A percentile compares a stretch with the other conserved stretches of the same genome.
phyloP scores from a whole-genome alignment of 2,888 invertebrate genomes.

The Sphecodes monilicornis region DNA sequence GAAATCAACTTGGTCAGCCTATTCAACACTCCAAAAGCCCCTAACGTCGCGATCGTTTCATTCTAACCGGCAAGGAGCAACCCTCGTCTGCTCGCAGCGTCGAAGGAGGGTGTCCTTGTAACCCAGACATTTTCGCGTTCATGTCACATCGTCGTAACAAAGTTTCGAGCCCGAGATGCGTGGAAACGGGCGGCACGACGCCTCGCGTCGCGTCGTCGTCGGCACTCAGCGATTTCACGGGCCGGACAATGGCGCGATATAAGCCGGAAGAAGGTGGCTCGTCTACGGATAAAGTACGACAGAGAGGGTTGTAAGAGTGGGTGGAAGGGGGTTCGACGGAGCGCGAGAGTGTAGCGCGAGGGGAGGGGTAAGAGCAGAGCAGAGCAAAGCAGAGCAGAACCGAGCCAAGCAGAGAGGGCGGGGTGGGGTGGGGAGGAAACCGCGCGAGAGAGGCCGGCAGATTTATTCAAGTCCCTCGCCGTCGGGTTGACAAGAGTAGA shows the following conservation, averaged over 20 bases:
- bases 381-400: background rate
- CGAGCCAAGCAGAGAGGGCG: background rate
- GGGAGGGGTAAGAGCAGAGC: background rate
- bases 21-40: background rate
- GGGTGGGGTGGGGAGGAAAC: constrained; percentile 1
- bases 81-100: background rate
- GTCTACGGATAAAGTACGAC: constrained; percentile 49
- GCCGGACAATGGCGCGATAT: constrained; percentile 65
- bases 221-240: constrained; percentile 55
- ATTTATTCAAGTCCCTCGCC: constrained; percentile 83
- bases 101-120: constrained; percentile 32
- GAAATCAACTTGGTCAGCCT: background rate
- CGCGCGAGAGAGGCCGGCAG: constrained; percentile 74
- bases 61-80: background rate
- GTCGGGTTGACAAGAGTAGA: constrained; percentile 83
- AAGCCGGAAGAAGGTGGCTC: constrained; percentile 65
- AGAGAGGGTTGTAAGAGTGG: constrained; percentile 18
- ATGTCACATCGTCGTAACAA: constrained; percentile 54
- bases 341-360: constrained; percentile 6
- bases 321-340: background rate
- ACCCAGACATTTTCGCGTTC: constrained; percentile 44
- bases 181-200: constrained; percentile 53
- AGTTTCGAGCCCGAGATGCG: constrained; percentile 49
- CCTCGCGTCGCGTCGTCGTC: constrained; percentile 30
- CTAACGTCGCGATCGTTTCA: background rate